Conservation (phyloP, 2,797 vertebrate genomes). For the Fringilla coelebs region DNA sequence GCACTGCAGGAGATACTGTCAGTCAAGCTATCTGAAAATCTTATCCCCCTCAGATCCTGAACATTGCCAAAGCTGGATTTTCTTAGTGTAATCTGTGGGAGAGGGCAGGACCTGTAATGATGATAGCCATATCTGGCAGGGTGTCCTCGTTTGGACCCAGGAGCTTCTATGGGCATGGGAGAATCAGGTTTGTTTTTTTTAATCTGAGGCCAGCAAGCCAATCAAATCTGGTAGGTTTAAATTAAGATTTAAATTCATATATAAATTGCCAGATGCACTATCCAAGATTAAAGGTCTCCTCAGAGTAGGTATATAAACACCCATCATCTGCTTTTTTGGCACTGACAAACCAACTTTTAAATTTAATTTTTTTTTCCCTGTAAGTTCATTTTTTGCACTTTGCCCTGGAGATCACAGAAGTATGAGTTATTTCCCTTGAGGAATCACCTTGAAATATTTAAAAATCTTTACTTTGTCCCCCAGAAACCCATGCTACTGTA, state of each 20-base stretch:
- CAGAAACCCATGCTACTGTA: not conserved
- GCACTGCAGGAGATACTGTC: not conserved
- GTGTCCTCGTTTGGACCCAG: not conserved
- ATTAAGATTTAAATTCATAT: not conserved
- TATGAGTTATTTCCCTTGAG: not conserved
- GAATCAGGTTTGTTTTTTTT: not conserved
- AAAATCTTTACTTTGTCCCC: not conserved
- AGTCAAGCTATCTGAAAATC: not conserved
- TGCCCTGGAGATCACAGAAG: not conserved
- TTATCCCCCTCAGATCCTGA: not conserved
- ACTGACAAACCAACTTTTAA: not conserved
- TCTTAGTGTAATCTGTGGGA: not conserved
- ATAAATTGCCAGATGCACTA: not conserved
- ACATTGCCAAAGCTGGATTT: not conserved
- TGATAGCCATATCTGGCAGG: not conserved
- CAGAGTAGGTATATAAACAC: not conserved
- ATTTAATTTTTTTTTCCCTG: not conserved
- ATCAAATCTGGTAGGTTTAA: not conserved
- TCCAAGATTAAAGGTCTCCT: not conserved
- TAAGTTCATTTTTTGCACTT: not conserved
- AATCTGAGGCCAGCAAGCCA: not conserved
- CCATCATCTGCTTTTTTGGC: not conserved
- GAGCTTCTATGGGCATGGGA: not conserved
- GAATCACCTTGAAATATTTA: not conserved
- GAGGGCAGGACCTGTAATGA: not conserved